A percentile compares a stretch with the other conserved stretches of the same genome.
phyloP scores from a whole-genome alignment of 1,140 invertebrate genomes.

The Papilio polyxenes region DNA sequence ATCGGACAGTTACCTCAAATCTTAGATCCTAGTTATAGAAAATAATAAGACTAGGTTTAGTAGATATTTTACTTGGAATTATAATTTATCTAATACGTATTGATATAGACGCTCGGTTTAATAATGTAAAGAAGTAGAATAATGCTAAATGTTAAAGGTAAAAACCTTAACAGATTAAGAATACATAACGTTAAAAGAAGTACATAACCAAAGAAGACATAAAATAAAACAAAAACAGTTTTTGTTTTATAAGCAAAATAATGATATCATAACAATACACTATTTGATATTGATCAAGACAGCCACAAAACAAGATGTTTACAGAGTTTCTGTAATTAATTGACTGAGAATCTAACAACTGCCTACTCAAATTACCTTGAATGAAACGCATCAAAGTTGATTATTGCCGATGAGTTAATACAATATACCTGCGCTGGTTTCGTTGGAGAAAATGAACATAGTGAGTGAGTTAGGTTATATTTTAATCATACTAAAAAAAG shows the following conservation, averaged over 20 bases:
- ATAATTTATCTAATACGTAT: background rate
- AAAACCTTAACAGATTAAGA: no score
- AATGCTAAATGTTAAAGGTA: no score
- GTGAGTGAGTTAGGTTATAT: no score
- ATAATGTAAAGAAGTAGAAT: background rate
- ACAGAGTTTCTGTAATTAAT: background rate
- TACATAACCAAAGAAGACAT: no score
- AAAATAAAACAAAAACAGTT: background rate
- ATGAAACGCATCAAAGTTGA: slow-evolving; percentile 25
- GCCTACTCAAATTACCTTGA: background rate
- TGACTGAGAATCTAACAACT: background rate
- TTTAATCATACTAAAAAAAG: no score
- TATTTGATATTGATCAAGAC: background rate
- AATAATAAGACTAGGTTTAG: background rate
- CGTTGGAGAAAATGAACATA: background rate
- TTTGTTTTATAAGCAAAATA: background rate
- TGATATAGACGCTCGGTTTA: background rate
- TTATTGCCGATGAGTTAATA: slow-evolving; percentile 12
- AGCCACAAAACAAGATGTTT: slow-evolving; percentile 12
- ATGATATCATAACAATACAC: background rate
- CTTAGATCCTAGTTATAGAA: background rate
- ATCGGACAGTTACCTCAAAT: background rate
- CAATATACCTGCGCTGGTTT: background rate
- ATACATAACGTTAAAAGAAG: no score
- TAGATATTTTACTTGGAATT: background rate